phyloP scores from a whole-genome alignment of 2,113 vertebrate genomes.

The Acrocephalus arundinaceus region DNA sequence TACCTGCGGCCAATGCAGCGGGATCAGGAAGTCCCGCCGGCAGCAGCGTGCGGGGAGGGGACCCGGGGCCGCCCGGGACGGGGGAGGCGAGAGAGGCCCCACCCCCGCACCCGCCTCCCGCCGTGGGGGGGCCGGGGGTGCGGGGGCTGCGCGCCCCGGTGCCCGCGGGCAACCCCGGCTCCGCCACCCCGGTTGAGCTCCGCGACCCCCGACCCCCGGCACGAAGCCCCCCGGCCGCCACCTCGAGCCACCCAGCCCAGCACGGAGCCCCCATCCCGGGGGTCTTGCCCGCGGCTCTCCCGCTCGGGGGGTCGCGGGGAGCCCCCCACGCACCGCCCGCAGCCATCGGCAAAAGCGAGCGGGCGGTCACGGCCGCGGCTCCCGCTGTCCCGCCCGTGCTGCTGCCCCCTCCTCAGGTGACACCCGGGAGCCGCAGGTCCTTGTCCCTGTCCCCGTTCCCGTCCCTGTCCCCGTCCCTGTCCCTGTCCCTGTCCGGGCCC shows the following conservation, averaged over 20 bases:
- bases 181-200: neutral
- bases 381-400: accelerated
- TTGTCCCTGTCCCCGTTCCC: neutral
- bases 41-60: slow-evolving; percentile 49
- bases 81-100: neutral
- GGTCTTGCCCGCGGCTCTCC: neutral
- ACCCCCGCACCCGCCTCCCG: neutral
- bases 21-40: slow-evolving; percentile 62
- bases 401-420: neutral
- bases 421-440: neutral
- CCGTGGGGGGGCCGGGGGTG: neutral
- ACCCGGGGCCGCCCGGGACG: neutral
- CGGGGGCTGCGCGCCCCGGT: neutral
- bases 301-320: neutral
- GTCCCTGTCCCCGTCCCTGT: accelerated
- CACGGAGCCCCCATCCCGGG: neutral
- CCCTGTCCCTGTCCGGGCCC: neutral
- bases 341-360: neutral
- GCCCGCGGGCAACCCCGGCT: neutral
- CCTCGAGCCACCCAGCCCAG: neutral
- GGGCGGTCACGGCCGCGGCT: neutral
- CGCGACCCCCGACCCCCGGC: neutral
- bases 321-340: neutral
- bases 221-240: neutral
- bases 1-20: slow-evolving; percentile 66